Evolutionary conservation across 2,888 invertebrate genomes (phyloP).

Genomic region (Protodeltote pygarga): DNA sequence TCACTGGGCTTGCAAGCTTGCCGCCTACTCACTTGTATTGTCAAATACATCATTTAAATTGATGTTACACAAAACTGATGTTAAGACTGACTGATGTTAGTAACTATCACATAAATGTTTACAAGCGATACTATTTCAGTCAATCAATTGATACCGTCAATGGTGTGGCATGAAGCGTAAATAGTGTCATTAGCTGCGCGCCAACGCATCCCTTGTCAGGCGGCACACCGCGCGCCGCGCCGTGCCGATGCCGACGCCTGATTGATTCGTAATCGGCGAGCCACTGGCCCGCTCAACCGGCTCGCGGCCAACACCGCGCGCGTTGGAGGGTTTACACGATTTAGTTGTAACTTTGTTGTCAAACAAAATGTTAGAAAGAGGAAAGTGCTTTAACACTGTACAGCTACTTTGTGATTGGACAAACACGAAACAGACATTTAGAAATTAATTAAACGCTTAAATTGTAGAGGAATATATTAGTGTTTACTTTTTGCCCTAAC

Average conservation of each 20-base stretch:
- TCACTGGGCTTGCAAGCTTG: background rate
- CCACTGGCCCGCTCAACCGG: slow-evolving; percentile 6
- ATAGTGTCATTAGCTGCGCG: slow-evolving; percentile 27
- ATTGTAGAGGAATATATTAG: too few species aligned
- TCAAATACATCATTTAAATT: too few species aligned
- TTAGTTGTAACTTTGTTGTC: background rate
- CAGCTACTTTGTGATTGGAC: too few species aligned
- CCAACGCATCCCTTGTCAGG: slow-evolving; percentile 14
- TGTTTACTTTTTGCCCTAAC: too few species aligned
- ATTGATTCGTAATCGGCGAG: slow-evolving; percentile 24
- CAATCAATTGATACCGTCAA: background rate
- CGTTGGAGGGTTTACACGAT: background rate
- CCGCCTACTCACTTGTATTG: too few species aligned
- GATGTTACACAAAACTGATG: too few species aligned
- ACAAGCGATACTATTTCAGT: background rate
- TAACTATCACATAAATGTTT: too few species aligned
- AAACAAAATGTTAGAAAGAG: background rate
- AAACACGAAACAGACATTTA: too few species aligned
- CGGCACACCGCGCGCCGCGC: slow-evolving; percentile 3
- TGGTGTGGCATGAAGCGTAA: slow-evolving; percentile 13
- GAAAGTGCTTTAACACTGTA: too few species aligned
- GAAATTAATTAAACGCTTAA: too few species aligned
- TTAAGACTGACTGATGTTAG: too few species aligned
- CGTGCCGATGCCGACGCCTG: slow-evolving; percentile 8
- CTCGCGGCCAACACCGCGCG: background rate